Base-by-base conservation (phyloP, 2,113 vertebrate species). In the Caranx melampygus region DNA sequence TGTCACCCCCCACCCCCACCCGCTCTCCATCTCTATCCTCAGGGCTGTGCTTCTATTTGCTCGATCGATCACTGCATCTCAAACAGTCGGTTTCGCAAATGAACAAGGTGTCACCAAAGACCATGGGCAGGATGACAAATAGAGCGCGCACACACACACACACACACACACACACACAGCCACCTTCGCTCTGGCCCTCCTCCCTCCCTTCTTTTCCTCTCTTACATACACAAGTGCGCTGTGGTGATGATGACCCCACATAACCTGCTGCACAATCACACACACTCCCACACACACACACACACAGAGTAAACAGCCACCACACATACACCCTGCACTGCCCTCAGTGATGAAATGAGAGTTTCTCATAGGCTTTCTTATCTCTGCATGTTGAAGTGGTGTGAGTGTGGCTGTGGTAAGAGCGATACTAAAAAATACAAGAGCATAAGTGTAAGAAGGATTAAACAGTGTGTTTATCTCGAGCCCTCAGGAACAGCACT, bases 71-170 rank as follows among this genome's bases (percentile, higher is more conserved):
- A 21, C 75, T 87, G 91, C 89, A 92, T 92, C 87, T 92, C 83
- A 89, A 91, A 88, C 71, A 90, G 83, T 85, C 63, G 68, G 82
- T 90, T 90, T 91, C 63, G 82, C 87, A 92, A 93, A 92, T 92
- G 91, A 92, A 87, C 92, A 91, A 83, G 77, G 90, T 93, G 93
- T 92, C 92, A 90, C 91, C 75, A 79, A 88, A 87, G 88, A 87
- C 85, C 84, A 66, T 3, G 55, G 83, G 62, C 40, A 8, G 79
- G 85, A 86, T 90, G 91, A 93, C 90, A 89, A 90, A 91, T 89
- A 88, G 90, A 86, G 77, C 80, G 21, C 57, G 34, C 12, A 18
- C 54, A 35, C 61, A 35, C 47, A 16, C 44, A 68, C 15, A 34
- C 37, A 33, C 51, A n/a, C 57, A 37, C 14, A 18, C 54, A 35